A percentile compares a stretch with the other conserved stretches of the same genome.
These are phyloP conservation scores for Meandrusa payeni DNA, from an alignment of 2,888 invertebrate species.

Conservation along the genomic window DNA sequence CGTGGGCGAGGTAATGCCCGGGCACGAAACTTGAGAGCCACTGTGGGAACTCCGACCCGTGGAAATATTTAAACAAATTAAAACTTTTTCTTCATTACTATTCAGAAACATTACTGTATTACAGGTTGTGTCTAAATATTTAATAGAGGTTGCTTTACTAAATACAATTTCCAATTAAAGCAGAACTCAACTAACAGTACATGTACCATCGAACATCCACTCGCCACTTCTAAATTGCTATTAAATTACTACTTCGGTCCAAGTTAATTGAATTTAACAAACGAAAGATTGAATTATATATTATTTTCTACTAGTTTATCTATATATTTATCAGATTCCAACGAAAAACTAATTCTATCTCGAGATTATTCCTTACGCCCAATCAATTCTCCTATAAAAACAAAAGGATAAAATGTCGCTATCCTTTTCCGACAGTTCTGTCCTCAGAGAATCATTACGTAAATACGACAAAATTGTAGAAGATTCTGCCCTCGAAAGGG, in stretches of 20 bases:
- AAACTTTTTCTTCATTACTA: conserved; percentile 61
- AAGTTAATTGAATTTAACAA: not conserved
- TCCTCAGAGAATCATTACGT: conserved; percentile 66
- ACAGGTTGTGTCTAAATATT: not conserved
- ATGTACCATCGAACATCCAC: conserved; percentile 6
- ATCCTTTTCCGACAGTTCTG: conserved; percentile 48
- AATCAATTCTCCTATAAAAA: conserved; percentile 74
- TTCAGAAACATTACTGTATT: conserved; percentile 1
- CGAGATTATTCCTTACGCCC: conserved; percentile 63
- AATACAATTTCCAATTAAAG: not conserved
- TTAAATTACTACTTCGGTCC: not conserved
- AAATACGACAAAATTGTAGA: conserved; percentile 72
- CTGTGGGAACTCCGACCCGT: conserved; percentile 51
- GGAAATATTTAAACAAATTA: conserved; percentile 79
- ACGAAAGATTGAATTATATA: conserved; percentile 34
- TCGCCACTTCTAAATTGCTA: not conserved
- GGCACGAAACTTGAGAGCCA: conserved; percentile 63
- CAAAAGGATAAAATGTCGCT: conserved; percentile 52
- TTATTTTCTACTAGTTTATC: conserved; percentile 39
- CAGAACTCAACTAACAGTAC: not conserved
- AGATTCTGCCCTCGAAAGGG: conserved; percentile 57
- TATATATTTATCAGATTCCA: conserved; percentile 37
- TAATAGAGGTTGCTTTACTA: not conserved
- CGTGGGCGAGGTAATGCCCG: conserved; percentile 60
- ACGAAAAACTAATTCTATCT: conserved; percentile 66